Conservation (phyloP, 2,113 vertebrate species). For the Solea solea region DNA sequence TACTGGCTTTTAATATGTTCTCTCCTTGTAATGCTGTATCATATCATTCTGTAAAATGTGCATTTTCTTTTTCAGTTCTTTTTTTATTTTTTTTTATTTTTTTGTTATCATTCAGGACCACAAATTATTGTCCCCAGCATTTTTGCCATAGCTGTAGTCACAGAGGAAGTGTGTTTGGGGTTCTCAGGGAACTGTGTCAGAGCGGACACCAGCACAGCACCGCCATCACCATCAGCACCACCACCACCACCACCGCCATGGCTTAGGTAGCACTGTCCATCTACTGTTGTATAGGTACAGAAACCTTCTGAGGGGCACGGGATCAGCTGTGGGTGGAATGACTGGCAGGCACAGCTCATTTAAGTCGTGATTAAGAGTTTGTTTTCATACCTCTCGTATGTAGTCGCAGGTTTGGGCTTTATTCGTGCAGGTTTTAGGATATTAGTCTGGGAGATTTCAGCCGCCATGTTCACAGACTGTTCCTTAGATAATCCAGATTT, state of each 20-base stretch:
- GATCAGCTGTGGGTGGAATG: conserved; percentile 17
- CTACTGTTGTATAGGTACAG: conserved; percentile 13
- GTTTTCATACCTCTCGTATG: too few species aligned
- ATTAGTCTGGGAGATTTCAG: too few species aligned
- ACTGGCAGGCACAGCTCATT: conserved; percentile 8
- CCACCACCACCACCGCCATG: conserved; percentile 16
- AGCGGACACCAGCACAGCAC: conserved; percentile 64
- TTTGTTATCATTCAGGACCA: conserved; percentile 44
- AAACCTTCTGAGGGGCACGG: not conserved
- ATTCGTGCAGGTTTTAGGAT: too few species aligned
- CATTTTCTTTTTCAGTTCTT: not conserved
- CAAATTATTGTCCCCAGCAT: conserved; percentile 45
- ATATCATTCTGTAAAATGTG: conserved; percentile 48
- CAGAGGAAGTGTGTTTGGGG: conserved; percentile 66
- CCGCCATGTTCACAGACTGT: too few species aligned
- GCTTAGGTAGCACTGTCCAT: conserved; percentile 31
- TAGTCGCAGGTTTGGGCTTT: too few species aligned
- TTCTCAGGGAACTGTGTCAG: conserved; percentile 80
- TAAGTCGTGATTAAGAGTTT: conserved; percentile 4
- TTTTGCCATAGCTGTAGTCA: conserved; percentile 67
- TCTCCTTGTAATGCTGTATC: conserved; percentile 61
- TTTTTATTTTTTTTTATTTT: conserved; percentile 17
- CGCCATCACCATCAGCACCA: conserved; percentile 38
- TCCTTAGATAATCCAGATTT: too few species aligned
- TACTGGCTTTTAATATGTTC: conserved; percentile 62